Evolutionary conservation across 2,888 invertebrate species (phyloP).

Genomic region (Diplazon laetatorius): DNA sequence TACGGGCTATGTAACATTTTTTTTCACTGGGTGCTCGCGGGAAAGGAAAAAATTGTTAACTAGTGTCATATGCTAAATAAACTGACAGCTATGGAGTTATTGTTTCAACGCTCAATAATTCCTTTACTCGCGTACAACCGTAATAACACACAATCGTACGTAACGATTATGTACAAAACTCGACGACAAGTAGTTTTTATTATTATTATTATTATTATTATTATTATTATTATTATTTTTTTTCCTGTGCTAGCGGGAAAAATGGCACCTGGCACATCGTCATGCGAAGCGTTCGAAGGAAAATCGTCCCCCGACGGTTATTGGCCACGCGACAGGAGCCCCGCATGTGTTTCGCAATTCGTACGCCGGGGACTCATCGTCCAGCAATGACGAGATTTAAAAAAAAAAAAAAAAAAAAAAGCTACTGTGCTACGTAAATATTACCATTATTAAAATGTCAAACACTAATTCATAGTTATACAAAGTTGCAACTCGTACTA

Average conservation of each 20-base stretch:
- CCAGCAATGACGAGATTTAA: not conserved
- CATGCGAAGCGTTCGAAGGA: not conserved
- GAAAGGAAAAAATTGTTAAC: not conserved
- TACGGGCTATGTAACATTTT: slow-evolving; percentile 1
- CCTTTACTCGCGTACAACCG: slow-evolving; percentile 40
- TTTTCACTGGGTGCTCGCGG: not conserved
- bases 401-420: not conserved
- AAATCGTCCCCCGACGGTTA: slow-evolving; percentile 9
- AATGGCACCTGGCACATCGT: slow-evolving; percentile 9
- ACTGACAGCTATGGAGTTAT: not conserved
- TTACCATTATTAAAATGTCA: not conserved
- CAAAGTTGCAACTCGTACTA: not conserved
- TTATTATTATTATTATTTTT: too few relatives aligned
- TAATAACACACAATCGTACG: slow-evolving; percentile 53
- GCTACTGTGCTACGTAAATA: not conserved
- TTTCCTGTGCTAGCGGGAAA: slow-evolving; percentile 17
- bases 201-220: too few relatives aligned
- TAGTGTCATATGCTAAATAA: not conserved
- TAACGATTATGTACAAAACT: slow-evolving; percentile 28
- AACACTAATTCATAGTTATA: not conserved
- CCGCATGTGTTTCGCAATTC: not conserved
- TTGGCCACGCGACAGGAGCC: slow-evolving; percentile 11
- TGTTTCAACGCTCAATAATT: slow-evolving; percentile 34
- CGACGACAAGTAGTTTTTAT: slow-evolving; percentile 37
- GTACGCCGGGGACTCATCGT: not conserved